A percentile compares a stretch with the other conserved stretches of the same genome.
phyloP scores from a whole-genome alignment of 2,113 vertebrate species.

The Vidua macroura region DNA sequence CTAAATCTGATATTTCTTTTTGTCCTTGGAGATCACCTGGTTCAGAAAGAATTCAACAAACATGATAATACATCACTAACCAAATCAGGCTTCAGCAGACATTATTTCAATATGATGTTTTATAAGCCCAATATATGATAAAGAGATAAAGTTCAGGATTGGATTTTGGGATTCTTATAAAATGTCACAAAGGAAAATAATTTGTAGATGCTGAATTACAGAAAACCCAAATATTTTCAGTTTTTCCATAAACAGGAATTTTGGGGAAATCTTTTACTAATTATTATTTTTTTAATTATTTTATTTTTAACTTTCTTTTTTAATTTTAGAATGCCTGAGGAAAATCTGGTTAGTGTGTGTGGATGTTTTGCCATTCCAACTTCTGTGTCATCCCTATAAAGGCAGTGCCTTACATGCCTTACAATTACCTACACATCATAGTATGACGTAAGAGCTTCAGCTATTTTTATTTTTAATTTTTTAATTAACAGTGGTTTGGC shows the following conservation, averaged over 20 bases:
- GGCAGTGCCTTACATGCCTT: background rate
- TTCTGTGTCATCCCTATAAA: background rate
- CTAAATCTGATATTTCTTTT: background rate
- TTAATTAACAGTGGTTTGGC: conserved; percentile 17
- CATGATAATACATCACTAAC: background rate
- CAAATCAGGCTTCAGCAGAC: background rate
- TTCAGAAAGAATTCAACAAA: background rate
- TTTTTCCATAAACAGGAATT: background rate
- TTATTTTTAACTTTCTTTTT: background rate
- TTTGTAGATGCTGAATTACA: background rate
- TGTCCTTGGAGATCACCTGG: background rate
- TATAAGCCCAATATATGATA: background rate
- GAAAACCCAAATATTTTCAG: background rate
- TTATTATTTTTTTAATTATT: background rate
- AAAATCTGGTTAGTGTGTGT: background rate
- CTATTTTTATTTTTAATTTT: background rate
- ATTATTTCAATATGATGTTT: background rate
- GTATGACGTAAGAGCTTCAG: background rate
- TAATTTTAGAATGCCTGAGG: background rate
- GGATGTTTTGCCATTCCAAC: background rate
- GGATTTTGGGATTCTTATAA: background rate
- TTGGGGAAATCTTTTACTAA: background rate
- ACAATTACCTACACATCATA: background rate
- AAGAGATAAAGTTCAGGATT: background rate
- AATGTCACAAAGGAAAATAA: background rate